Conservation (phyloP, 2,888 invertebrate species). For the Ormyrus thymus region DNA sequence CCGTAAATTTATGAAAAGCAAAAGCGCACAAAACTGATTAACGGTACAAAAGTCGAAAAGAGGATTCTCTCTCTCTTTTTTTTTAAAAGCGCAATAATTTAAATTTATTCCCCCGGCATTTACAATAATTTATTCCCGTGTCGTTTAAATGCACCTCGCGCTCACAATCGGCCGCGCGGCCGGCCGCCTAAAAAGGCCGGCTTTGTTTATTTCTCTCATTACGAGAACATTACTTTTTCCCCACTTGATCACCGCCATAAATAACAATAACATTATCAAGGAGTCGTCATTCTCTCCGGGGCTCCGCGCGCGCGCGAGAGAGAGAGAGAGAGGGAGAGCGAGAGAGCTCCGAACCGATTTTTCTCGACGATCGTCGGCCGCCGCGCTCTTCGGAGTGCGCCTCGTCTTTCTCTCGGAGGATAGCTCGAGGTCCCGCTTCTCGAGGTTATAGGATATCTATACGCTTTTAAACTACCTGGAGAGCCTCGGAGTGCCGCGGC, state of each 20-base stretch:
- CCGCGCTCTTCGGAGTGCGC: conserved; percentile 13
- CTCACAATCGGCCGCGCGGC: conserved; percentile 1
- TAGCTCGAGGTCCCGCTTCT: neutral
- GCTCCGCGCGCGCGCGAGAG: too few species aligned
- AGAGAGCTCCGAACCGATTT: conserved; percentile 22
- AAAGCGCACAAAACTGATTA: conserved; percentile 30
- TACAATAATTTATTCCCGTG: conserved; percentile 36
- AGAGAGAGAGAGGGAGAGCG: too few species aligned
- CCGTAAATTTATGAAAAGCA: neutral
- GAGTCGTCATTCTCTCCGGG: conserved; percentile 24
- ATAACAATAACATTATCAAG: conserved; percentile 55
- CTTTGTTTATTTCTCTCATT: conserved; percentile 54
- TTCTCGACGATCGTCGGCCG: conserved; percentile 19
- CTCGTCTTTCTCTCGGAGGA: neutral
- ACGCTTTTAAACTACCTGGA: conserved; percentile 47
- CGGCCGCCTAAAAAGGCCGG: conserved; percentile 29
- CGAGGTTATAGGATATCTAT: conserved; percentile 47
- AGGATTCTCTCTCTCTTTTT: neutral
- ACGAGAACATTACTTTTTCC: conserved; percentile 40
- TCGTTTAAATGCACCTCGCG: conserved; percentile 12
- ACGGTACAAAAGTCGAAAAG: conserved; percentile 17
- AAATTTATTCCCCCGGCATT: conserved; percentile 32
- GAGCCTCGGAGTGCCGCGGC: conserved; percentile 24
- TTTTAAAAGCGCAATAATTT: conserved; percentile 33
- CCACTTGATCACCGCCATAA: conserved; percentile 50